Evolutionary conservation across 2,797 vertebrate genomes (phyloP).

Genomic region (Acanthornis magna): DNA sequence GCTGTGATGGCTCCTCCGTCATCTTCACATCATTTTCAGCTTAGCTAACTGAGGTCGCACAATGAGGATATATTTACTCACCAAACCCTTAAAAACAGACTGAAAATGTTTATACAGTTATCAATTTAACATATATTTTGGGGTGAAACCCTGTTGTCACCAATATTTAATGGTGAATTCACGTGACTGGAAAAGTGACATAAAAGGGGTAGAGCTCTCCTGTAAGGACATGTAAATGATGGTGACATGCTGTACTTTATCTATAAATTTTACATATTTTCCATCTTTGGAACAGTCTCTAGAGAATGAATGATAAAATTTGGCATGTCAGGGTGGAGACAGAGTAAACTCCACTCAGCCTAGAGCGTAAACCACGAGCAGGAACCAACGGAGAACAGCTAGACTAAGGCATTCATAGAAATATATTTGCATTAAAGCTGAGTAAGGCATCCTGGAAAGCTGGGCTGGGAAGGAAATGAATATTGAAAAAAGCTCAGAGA

Average conservation of each 20-base stretch:
- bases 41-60: not conserved
- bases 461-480: not conserved
- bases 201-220: not conserved
- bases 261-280: not conserved
- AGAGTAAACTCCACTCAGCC: not conserved
- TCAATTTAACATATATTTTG: not conserved
- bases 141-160: not conserved
- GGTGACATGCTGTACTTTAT: not conserved
- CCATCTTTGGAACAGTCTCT: not conserved
- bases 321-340: not conserved
- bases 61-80: not conserved
- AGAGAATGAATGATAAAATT: not conserved
- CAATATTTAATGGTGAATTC: not conserved
- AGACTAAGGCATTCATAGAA: not conserved
- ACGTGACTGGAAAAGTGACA: accelerated
- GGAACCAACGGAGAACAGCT: not conserved
- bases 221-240: not conserved
- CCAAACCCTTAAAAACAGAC: not conserved
- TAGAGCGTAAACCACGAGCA: accelerated
- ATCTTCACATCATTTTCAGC: not conserved
- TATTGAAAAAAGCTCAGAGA: not conserved
- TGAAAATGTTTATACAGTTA: not conserved
- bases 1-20: accelerated
- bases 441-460: not conserved
- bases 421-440: not conserved